phyloP scores from a whole-genome alignment of 2,797 vertebrate genomes.

The Rallus crepitans region DNA sequence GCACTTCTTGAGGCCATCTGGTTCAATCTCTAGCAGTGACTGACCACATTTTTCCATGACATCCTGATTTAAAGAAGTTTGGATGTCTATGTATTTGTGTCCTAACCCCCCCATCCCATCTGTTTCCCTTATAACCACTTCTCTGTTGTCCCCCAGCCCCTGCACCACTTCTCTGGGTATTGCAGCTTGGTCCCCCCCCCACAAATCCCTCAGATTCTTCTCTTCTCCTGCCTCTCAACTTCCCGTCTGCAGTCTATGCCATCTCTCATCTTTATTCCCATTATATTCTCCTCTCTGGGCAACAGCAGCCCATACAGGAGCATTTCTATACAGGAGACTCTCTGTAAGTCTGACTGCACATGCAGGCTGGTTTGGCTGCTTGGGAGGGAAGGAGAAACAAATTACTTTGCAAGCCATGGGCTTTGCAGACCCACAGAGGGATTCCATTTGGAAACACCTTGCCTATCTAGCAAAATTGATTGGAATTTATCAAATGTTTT shows the following conservation, averaged over 20 bases:
- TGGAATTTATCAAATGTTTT: not conserved
- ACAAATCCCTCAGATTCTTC: not conserved
- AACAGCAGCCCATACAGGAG: not conserved
- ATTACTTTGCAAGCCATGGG: not conserved
- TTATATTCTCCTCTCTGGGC: not conserved
- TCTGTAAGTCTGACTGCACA: not conserved
- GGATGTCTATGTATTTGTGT: not conserved
- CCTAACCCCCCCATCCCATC: not conserved
- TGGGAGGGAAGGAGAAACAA: not conserved
- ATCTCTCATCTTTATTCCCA: not conserved
- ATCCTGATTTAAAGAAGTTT: not conserved
- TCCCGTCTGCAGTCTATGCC: not conserved
- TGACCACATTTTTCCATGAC: not conserved
- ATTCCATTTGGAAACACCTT: not conserved
- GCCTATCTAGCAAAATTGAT: not conserved
- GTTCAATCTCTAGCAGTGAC: not conserved
- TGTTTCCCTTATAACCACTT: not conserved
- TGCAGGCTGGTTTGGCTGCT: rapidly evolving
- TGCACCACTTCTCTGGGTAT: not conserved
- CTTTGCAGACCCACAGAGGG: not conserved
- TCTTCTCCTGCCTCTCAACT: not conserved
- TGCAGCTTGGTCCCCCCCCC: not conserved
- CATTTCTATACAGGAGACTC: not conserved
- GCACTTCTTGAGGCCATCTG: not conserved
- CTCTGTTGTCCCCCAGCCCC: too few relatives aligned